Conservation (phyloP, 2,888 invertebrate species). For the Lysandra bellargus region DNA sequence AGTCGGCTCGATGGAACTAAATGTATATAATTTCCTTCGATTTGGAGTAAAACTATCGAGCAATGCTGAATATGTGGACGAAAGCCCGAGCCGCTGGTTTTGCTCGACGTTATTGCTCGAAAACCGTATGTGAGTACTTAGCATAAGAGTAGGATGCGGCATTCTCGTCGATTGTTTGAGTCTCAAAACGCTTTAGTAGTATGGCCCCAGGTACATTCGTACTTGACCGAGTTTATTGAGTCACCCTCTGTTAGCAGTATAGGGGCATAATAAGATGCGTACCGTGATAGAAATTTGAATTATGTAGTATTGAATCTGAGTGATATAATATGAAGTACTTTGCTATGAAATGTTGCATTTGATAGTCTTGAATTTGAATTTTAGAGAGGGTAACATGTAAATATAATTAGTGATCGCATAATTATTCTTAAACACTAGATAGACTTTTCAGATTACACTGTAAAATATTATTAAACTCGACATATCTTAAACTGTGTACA, state of each 20-base stretch:
- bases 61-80: too few species aligned
- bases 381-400: not conserved
- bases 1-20: too few species aligned
- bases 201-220: not conserved
- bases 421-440: slow-evolving; percentile 3
- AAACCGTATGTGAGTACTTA: too few species aligned
- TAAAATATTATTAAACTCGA: slow-evolving; percentile 17
- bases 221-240: not conserved
- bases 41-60: too few species aligned
- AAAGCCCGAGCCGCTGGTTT: too few species aligned
- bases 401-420: not conserved
- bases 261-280: not conserved
- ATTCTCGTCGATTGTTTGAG: too few species aligned
- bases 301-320: not conserved
- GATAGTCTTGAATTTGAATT: not conserved
- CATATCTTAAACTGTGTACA: slow-evolving; percentile 34
- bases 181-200: too few species aligned
- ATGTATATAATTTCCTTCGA: too few species aligned
- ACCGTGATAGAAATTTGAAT: not conserved
- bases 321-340: not conserved
- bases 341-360: slow-evolving; percentile 30
- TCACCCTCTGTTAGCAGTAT: not conserved
- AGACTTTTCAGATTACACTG: not conserved
- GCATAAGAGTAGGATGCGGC: too few species aligned
- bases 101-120: too few species aligned